Base-by-base conservation (phyloP, 2,797 vertebrate genomes). In the Rhinoraja longicauda region DNA sequence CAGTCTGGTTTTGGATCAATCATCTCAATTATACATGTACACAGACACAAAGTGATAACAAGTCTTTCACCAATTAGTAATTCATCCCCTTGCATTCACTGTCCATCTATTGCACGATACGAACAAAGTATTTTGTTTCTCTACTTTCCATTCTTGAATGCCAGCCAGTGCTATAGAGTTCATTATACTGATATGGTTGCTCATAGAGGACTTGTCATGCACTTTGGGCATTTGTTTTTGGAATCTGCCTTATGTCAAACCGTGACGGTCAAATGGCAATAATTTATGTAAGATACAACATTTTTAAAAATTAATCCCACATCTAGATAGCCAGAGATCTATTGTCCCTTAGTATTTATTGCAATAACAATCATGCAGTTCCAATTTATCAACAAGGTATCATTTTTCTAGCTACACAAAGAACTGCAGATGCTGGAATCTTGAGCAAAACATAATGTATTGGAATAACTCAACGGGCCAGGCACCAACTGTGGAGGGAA, bases 81-180 rank as follows among this genome's bases (percentile, higher is more conserved):
- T 88, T 88, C n/a, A 67, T 88, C 84, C n/a, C 84, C 36, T 88
- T 88, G 19, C n/a, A 67, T 36, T 88, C 59, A 88, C n/a, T 86
- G 82, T 13, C 29, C 29, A 86, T 59, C 57, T 86, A 62, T 88
- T 67, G 59, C 88, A 88, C 64, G 36, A 88, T 67, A 36, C n/a
- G 9, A 88, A 21, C 59, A 24, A 36, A 36, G 36, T 88, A 88
- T 88, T 88, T n/a, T 88, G 59, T 67, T 64, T 36, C 59, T 8
- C 62, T 88, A 19, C 7, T 67, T 88, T 88, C 84, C n/a, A 36
- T 64, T 36, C 15, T 88, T 88, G n/a, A 88, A 36, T 32, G 17
- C 84, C 32, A 36, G n/a, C 84, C 1, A 62, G 64, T 88, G 59
- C n/a, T 64, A 67, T 36, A 21, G 84, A 88, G 84, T 67, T 88